Percentiles rank a stretch among this genome's conserved stretches.
phyloP scores from a whole-genome alignment of 2,797 vertebrate species.

The Dallia pectoralis region DNA sequence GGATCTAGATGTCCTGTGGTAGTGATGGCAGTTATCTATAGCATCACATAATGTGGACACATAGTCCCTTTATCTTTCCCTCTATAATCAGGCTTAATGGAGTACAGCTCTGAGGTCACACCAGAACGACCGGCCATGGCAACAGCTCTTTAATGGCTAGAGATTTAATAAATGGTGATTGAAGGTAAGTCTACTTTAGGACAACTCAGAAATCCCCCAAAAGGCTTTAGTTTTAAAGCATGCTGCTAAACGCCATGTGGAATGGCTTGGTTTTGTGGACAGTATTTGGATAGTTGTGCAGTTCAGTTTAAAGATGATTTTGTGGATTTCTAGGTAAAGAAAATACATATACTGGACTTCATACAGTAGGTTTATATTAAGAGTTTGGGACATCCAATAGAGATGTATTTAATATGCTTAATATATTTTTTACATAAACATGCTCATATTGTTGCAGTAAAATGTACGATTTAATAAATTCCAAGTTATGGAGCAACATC shows the following conservation, averaged over 20 bases:
- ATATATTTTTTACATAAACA: no score
- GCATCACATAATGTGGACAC: constrained; percentile 9
- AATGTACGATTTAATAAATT: not conserved
- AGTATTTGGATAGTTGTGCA: constrained; percentile 1
- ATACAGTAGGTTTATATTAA: no score
- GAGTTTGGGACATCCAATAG: no score
- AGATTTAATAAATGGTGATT: constrained; percentile 94
- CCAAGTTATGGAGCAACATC: not conserved
- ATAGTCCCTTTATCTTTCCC: constrained; percentile 52
- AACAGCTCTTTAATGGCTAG: constrained; percentile 80
- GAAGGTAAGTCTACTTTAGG: constrained; percentile 88
- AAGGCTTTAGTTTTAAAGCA: constrained; percentile 62
- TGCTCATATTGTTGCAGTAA: no score
- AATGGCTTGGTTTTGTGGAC: not conserved
- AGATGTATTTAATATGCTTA: no score
- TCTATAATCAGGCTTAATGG: constrained; percentile 90
- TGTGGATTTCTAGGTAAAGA: not conserved
- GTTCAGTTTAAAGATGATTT: not conserved
- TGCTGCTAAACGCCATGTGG: constrained; percentile 38
- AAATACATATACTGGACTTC: no score
- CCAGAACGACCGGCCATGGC: not conserved
- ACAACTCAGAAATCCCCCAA: constrained; percentile 55
- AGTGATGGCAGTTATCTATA: constrained; percentile 31
- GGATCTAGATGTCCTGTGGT: constrained; percentile 12
- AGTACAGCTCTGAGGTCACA: constrained; percentile 60